phyloP scores from a whole-genome alignment of 2,113 vertebrate species.

The Ceyx margarethae region DNA sequence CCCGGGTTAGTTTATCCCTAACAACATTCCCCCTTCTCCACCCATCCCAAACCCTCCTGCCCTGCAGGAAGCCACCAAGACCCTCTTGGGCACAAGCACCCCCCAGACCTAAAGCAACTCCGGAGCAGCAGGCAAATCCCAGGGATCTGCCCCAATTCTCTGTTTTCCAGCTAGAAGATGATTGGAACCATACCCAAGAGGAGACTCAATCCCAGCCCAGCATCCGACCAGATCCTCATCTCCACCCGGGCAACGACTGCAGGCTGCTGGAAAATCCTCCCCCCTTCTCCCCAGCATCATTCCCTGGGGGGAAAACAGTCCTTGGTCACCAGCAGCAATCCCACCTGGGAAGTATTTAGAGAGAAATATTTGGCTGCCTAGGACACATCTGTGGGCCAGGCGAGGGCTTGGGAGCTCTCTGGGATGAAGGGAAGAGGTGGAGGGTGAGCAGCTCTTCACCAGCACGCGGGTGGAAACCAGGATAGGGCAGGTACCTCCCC shows the following conservation, averaged over 20 bases:
- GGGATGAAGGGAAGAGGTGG: accelerated
- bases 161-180: background rate
- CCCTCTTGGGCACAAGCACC: background rate
- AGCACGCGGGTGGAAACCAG: accelerated
- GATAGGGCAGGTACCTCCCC: background rate
- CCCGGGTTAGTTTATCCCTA: background rate
- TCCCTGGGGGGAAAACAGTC: background rate
- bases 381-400: background rate
- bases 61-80: background rate
- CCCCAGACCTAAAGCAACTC: background rate
- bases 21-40: background rate
- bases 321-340: background rate
- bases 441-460: background rate
- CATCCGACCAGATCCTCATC: background rate
- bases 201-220: background rate
- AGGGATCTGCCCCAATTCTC: background rate
- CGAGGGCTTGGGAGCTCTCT: background rate
- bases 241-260: background rate
- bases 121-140: background rate
- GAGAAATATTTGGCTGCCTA: background rate
- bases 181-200: background rate
- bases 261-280: background rate
- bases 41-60: background rate
- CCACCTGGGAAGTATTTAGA: background rate
- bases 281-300: no score